Conservation (phyloP, 2,113 vertebrate genomes). For the Lathamus discolor region DNA sequence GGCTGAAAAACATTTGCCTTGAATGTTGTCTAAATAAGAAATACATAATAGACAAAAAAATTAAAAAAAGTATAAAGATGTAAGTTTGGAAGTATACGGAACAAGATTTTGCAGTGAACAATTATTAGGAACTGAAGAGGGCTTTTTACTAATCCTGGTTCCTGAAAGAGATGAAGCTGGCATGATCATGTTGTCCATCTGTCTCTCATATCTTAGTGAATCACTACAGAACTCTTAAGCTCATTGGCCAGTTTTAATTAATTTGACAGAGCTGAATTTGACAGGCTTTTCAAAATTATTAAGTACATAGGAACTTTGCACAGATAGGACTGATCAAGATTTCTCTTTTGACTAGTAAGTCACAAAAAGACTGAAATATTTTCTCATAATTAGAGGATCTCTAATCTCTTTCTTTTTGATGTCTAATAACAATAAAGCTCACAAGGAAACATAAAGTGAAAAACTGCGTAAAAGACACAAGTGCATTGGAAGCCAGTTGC, state of each 20-base stretch:
- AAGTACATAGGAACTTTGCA: background rate
- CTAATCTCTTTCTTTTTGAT: conserved; percentile 15
- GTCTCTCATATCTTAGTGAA: background rate
- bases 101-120: background rate
- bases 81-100: background rate
- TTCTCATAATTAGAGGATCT: background rate
- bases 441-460: background rate
- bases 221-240: background rate
- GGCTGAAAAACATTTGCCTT: background rate
- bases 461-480: background rate
- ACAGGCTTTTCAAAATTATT: background rate
- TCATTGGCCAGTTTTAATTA: background rate
- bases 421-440: background rate
- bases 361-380: background rate
- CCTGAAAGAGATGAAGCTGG: background rate
- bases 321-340: background rate
- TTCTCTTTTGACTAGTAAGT: background rate
- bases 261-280: background rate
- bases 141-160: background rate
- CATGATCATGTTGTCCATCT: background rate
- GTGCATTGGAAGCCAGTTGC: background rate
- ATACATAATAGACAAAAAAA: background rate
- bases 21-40: background rate
- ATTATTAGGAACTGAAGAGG: background rate
- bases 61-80: background rate